phyloP scores from a whole-genome alignment of 2,113 vertebrate genomes.

The Phrynosoma platyrhinos region DNA sequence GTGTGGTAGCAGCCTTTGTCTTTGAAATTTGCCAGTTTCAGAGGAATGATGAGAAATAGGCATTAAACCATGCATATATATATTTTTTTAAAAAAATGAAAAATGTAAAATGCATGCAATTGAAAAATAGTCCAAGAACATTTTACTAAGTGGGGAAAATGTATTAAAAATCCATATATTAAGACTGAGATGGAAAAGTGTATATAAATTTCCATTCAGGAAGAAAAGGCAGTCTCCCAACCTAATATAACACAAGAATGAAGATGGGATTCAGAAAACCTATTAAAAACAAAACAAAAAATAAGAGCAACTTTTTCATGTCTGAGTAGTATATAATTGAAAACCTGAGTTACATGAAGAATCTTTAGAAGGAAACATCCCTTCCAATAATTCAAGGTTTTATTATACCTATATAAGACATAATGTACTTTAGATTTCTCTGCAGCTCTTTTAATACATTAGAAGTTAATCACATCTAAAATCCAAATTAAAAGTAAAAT shows the following conservation, averaged over 20 bases:
- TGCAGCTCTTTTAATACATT: not conserved
- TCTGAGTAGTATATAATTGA: too few species aligned
- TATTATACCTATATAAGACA: not conserved
- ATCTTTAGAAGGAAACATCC: not conserved
- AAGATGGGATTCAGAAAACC: too few species aligned
- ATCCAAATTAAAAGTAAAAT: slow-evolving; percentile 14
- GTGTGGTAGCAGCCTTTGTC: not conserved
- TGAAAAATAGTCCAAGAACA: too few species aligned
- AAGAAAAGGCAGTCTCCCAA: too few species aligned
- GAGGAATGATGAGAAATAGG: too few species aligned
- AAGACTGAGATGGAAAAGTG: not conserved
- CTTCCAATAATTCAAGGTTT: not conserved
- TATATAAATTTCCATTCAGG: too few species aligned
- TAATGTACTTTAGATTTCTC: not conserved
- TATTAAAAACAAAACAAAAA: too few species aligned
- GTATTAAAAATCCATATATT: not conserved
- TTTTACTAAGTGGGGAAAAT: not conserved
- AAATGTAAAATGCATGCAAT: not conserved
- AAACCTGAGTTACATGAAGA: too few species aligned
- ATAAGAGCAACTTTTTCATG: too few species aligned
- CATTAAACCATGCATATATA: too few species aligned
- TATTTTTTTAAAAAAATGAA: too few species aligned
- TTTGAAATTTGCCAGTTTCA: not conserved
- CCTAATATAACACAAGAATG: too few species aligned
- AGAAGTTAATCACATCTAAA: not conserved